Conservation (phyloP, 2,888 invertebrate species). For the Cryptocephalus primarius region DNA sequence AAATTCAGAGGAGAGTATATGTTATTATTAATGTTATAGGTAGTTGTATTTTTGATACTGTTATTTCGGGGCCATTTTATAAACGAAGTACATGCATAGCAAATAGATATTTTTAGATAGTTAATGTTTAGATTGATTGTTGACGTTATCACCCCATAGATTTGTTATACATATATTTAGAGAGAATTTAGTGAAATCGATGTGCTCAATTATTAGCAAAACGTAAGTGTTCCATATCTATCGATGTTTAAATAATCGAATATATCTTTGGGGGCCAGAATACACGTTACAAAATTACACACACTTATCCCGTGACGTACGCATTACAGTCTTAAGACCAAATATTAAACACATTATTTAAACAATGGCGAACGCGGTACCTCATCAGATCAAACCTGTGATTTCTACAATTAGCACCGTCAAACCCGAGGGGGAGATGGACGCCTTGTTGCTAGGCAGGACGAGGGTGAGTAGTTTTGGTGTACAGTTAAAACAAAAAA, state of each 20-base stretch:
- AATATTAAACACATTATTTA: no score
- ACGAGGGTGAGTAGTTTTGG: constrained; percentile 58
- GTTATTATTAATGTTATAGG: no score
- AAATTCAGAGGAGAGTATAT: constrained; percentile 19
- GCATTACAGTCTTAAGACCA: neutral
- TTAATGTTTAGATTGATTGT: constrained; percentile 15
- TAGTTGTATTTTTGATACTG: constrained; percentile 28
- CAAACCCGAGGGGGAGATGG: constrained; percentile 65
- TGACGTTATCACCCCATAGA: constrained; percentile 16
- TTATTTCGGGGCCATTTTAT: constrained; percentile 25
- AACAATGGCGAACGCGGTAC: constrained; percentile 30
- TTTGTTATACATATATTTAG: no score
- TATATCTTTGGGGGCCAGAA: constrained; percentile 21
- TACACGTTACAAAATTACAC: neutral
- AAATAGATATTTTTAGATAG: constrained; percentile 17
- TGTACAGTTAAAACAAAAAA: neutral
- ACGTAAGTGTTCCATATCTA: constrained; percentile 22
- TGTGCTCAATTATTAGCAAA: constrained; percentile 24
- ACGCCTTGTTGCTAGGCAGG: constrained; percentile 63
- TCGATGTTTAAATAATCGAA: constrained; percentile 17
- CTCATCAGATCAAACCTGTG: constrained; percentile 42
- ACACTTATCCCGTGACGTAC: neutral
- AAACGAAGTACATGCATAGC: constrained; percentile 4
- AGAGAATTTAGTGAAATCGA: constrained; percentile 12
- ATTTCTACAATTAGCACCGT: constrained; percentile 44